Evolutionary conservation across 2,797 vertebrate genomes (phyloP).

Genomic region (Oophaga sylvatica): DNA sequence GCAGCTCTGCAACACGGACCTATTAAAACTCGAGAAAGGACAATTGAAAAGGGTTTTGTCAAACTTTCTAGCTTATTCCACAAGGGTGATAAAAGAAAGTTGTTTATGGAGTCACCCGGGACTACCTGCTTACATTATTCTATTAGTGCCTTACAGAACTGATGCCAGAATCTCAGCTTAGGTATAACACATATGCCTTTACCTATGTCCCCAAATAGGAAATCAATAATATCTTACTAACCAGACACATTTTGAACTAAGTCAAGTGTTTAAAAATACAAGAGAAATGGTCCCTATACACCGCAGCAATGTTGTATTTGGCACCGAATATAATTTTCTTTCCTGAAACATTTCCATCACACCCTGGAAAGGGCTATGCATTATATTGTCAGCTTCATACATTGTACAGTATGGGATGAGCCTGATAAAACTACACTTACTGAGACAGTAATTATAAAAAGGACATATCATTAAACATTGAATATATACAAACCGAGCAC

Average conservation of each 20-base stretch:
- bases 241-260: background rate
- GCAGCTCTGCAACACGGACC: constrained; percentile 19
- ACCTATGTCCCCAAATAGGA: background rate
- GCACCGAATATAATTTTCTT: background rate
- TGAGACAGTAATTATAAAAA: background rate
- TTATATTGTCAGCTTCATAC: background rate
- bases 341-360: background rate
- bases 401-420: background rate
- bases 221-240: background rate
- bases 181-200: background rate
- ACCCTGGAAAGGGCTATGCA: background rate
- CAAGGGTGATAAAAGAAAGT: constrained; percentile 5
- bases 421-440: background rate
- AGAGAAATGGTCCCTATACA: background rate
- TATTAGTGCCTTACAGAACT: background rate
- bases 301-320: background rate
- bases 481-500: too few relatives aligned
- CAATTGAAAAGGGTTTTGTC: background rate
- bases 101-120: background rate
- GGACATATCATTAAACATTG: too few relatives aligned
- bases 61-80: constrained; percentile 4
- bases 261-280: too few relatives aligned
- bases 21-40: constrained; percentile 11
- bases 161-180: background rate
- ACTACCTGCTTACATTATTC: background rate